Conservation (phyloP, 2,113 vertebrate genomes). For the Psephotus haematonotus region DNA sequence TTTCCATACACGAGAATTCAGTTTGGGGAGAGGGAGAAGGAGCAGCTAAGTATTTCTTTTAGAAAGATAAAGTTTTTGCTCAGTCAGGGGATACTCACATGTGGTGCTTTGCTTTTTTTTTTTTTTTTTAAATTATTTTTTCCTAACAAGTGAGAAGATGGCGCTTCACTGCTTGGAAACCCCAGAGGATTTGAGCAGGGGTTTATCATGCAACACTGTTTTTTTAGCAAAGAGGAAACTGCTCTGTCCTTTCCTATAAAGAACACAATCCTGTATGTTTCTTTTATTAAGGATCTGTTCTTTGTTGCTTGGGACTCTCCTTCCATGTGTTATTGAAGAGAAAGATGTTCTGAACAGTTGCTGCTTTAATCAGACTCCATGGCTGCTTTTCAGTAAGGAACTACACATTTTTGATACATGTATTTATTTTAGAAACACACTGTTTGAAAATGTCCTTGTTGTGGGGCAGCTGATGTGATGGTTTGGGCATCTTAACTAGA, state of each 20-base stretch:
- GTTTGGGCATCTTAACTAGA: neutral
- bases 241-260: slow-evolving; percentile 26
- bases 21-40: neutral
- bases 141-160: neutral
- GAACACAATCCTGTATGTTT: neutral
- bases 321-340: neutral
- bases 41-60: neutral
- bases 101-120: neutral
- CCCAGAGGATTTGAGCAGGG: neutral
- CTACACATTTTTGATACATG: neutral
- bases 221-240: neutral
- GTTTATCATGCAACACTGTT: neutral
- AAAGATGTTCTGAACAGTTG: neutral
- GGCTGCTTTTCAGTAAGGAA: neutral
- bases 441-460: slow-evolving; percentile 70
- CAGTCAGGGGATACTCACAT: neutral
- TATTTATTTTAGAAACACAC: slow-evolving; percentile 57
- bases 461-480: slow-evolving; percentile 37
- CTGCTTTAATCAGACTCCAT: neutral
- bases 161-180: neutral
- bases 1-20: neutral
- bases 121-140: neutral
- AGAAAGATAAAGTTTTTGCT: neutral
- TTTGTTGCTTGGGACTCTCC: neutral
- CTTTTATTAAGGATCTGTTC: neutral